Evolutionary conservation across 2,888 invertebrate genomes (phyloP), one percentile per base, ranked within the genome.

Genomic region (Ichneumoninae sp.): DNA sequence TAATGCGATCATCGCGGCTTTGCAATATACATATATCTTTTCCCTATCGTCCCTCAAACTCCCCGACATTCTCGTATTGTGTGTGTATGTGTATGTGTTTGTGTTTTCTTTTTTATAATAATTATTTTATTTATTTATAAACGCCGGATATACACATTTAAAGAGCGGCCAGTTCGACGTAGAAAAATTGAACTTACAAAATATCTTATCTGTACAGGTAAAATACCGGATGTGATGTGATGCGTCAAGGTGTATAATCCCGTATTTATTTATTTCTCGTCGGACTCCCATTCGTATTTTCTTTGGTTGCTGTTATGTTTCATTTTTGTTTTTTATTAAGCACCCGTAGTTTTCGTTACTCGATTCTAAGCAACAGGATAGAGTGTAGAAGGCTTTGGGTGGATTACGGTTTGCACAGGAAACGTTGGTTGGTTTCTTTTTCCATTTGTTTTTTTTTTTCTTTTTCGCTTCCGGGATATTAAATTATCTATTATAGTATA

Each of bases 121-220:
- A 44, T 33, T 62, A 52, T 68, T 52, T 80, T 71, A 71, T 26
- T 80, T 82, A 74, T 47, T 74, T 78, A 81, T 62, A 84, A 78
- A 84, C 81, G 81, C 69, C 75, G 79, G 75, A 71, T 78, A 79
- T 82, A 81, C 84, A 82, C 66, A 81, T 71, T 84, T 70, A 74
- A 78, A 84, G 84, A 81, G 81, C 84, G 81, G 65, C 79, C 80
- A 26, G 75, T 79, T 81, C 72, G 86, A 84, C 84, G 84, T 86
- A 86, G 84, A 86, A 86, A 86, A 86, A 84, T 84, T 81, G 75
- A 82, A 83, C 83, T 83, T 84, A 82, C 86, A 86, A 86, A 86
- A 84, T 86, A 86, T 86, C 84, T 72, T 84, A 86, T 86, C 78
- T 86, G 81, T 86, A 81, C 81, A 82, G 80, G 80, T 83, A 83